Evolutionary conservation across 2,888 invertebrate genomes (phyloP).

Genomic region (Amaurobius ferox): DNA sequence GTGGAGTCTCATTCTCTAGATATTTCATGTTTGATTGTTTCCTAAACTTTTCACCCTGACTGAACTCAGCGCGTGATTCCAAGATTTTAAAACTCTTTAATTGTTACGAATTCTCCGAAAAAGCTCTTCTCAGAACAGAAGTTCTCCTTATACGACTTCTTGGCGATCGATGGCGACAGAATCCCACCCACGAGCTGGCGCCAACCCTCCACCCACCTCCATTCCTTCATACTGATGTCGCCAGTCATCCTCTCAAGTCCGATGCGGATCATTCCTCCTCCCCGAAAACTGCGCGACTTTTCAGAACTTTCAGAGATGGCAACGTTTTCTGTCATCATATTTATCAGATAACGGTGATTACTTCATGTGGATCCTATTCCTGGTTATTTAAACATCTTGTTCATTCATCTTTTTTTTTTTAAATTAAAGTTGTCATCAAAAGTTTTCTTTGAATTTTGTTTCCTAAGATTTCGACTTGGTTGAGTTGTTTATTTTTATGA

Average conservation of each 20-base stretch:
- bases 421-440: too few species aligned
- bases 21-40: too few species aligned
- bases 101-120: background rate
- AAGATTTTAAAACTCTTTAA: too few species aligned
- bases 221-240: slow-evolving; percentile 42
- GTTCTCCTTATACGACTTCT: slow-evolving; percentile 1
- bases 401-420: too few species aligned
- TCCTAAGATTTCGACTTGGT: too few species aligned
- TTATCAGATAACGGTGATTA: background rate
- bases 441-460: too few species aligned
- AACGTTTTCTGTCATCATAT: background rate
- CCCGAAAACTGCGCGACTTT: background rate
- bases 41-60: too few species aligned
- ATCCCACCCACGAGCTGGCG: slow-evolving; percentile 26
- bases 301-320: background rate
- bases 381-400: too few species aligned
- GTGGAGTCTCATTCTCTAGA: too few species aligned
- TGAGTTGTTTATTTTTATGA: too few species aligned
- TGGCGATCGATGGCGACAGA: slow-evolving; percentile 64
- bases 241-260: slow-evolving; percentile 37
- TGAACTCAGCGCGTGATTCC: too few species aligned
- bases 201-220: slow-evolving; percentile 20
- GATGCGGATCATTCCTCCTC: background rate
- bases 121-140: background rate
- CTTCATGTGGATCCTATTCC: too few species aligned